Conservation (phyloP, 2,888 invertebrate species). For the Nomada goodeniana region DNA sequence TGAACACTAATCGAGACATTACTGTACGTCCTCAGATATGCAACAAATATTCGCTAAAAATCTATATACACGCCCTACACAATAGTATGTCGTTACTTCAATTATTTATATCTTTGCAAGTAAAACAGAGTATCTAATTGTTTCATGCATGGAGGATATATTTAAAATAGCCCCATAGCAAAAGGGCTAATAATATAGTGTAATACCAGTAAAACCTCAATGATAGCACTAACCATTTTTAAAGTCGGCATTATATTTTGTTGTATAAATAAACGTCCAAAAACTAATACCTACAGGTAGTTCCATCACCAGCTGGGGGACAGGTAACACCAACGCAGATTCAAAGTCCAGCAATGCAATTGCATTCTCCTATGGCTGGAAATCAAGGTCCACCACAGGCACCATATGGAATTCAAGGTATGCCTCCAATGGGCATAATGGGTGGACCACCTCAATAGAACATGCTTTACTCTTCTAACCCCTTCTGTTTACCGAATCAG, state of each 20-base stretch:
- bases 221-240: not conserved
- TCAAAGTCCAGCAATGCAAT: slow-evolving; percentile 86
- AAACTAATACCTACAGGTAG: slow-evolving; percentile 79
- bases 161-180: too few species aligned
- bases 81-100: too few species aligned
- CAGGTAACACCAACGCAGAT: slow-evolving; percentile 86
- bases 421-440: slow-evolving; percentile 83
- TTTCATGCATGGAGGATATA: too few species aligned
- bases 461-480: slow-evolving; percentile 76
- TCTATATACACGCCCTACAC: too few species aligned
- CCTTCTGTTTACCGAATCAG: slow-evolving; percentile 71
- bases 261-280: not conserved
- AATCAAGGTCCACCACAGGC: slow-evolving; percentile 82
- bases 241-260: not conserved
- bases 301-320: slow-evolving; percentile 84
- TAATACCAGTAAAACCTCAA: too few species aligned
- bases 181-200: too few species aligned
- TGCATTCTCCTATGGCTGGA: slow-evolving; percentile 86
- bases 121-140: too few species aligned
- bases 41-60: too few species aligned
- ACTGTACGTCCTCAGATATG: too few species aligned
- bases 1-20: too few species aligned
- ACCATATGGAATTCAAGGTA: slow-evolving; percentile 81
- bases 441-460: slow-evolving; percentile 82
- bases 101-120: too few species aligned